Base-by-base conservation (phyloP, 2,797 vertebrate species). In the Halcyon smyrnensis region DNA sequence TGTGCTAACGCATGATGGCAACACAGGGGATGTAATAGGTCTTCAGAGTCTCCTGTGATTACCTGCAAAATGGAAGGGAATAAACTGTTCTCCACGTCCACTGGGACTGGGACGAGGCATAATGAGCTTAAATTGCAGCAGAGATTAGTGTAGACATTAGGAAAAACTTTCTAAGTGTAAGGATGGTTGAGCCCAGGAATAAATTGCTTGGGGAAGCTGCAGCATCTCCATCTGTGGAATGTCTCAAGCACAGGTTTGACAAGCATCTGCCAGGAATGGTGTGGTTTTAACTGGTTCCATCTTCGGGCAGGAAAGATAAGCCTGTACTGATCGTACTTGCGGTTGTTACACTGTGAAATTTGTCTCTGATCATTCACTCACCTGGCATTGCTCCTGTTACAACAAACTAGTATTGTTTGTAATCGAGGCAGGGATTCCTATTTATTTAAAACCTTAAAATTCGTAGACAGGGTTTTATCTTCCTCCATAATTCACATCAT, bases 31-130 rank as follows among this genome's bases (percentile, higher is more conserved):
- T 67, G 43, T 93, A 94, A 95, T 93, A 54, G 87, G 78, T 89
- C 88, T 93, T 84, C 67, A 60, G 91, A 91, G 78, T 76, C 91
- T 93, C 77, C 71, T 1, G 10, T 95, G 96, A 97, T 96, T 96
- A 87, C 89, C 92, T 85, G 90, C 92, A 87, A 67, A 96, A 90
- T 96, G 95, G 89, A 96, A 93, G 56, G 90, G 95, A 92, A 93
- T 96, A 95, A 97, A 97, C 96, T 92, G 83, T 97, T 96, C 96
- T 97, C 86, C 90, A 69, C 63, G 95, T 94, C 93, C 92, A 27
- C 70, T 45, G 86, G 64, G 68, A 20, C 74, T 43, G 45, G 91
- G 86, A 82, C 0, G 0, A 92, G 90, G 86, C 74, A 32, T 96
- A 96, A 97, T 84, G 90, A 96, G 74, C 74, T 94, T 16, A 94